Conservation (phyloP, 2,888 invertebrate species). For the Salpingus planirostris region DNA sequence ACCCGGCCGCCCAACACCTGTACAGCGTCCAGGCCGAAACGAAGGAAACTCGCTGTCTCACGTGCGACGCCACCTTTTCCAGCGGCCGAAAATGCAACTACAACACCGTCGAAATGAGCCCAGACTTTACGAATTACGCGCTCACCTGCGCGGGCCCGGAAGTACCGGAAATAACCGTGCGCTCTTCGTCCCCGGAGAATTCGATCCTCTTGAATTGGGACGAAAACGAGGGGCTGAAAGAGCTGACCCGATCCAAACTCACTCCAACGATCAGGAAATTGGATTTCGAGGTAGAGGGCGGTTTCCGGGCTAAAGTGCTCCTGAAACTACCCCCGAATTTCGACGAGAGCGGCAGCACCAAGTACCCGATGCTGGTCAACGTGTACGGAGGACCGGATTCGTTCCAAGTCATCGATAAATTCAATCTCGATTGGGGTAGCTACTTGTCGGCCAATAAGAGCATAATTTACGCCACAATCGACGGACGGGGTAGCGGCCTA, state of each 20-base stretch:
- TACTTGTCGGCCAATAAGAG: conserved; percentile 77
- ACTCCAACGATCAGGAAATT: conserved; percentile 54
- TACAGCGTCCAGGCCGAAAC: conserved; percentile 58
- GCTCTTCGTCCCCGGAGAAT: conserved; percentile 41
- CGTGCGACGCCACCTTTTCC: conserved; percentile 56
- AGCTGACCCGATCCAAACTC: conserved; percentile 42
- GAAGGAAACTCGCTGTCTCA: conserved; percentile 56
- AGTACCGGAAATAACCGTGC: conserved; percentile 64
- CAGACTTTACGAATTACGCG: conserved; percentile 56
- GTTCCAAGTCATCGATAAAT: conserved; percentile 73
- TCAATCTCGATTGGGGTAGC: conserved; percentile 78
- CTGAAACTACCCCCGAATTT: conserved; percentile 66
- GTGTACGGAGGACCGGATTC: conserved; percentile 93
- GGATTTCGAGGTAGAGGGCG: conserved; percentile 55
- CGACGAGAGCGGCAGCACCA: conserved; percentile 54
- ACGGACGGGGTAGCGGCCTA: conserved; percentile 82
- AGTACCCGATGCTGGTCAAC: conserved; percentile 75
- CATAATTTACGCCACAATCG: conserved; percentile 81
- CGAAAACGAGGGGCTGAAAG: conserved; percentile 49
- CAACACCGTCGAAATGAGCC: conserved; percentile 61
- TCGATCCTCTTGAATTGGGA: conserved; percentile 56
- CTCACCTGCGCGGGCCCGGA: conserved; percentile 78
- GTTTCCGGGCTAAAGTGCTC: conserved; percentile 63
- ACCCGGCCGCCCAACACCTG: conserved; percentile 73
- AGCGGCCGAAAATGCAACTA: conserved; percentile 52